Conservation (phyloP, 2,888 invertebrate species). For the Ferrisia virgata region DNA sequence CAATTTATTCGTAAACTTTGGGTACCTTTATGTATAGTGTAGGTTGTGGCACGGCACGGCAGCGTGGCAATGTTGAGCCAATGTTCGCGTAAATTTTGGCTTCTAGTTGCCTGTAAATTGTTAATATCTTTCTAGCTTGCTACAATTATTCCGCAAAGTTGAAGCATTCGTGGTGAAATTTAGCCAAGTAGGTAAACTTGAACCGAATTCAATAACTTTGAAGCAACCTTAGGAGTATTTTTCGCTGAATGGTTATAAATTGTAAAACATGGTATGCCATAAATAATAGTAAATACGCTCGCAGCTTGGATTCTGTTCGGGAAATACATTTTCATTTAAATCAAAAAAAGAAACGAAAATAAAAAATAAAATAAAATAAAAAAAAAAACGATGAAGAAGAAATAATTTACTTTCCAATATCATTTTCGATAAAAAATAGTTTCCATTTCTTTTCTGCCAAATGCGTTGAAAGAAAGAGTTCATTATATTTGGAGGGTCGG, state of each 20-base stretch:
- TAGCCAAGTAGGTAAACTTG: neutral
- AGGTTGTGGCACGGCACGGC: no score
- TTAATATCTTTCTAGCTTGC: neutral
- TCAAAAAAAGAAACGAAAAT: neutral
- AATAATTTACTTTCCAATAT: neutral
- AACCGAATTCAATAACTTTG: neutral
- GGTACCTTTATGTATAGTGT: neutral
- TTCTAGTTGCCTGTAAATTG: neutral
- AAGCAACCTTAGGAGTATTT: neutral
- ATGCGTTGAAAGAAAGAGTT: neutral
- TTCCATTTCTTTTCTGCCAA: neutral
- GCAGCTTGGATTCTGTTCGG: neutral
- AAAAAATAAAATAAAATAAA: no score
- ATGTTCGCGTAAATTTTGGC: no score
- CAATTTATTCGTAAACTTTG: neutral
- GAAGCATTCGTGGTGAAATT: neutral
- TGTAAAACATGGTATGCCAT: neutral
- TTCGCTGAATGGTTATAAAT: neutral
- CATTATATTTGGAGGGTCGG: neutral
- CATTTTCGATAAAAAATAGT: neutral
- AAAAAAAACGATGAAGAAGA: no score
- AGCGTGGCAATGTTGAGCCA: no score
- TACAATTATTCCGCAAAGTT: neutral
- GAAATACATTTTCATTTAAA: conserved; percentile 6
- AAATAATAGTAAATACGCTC: conserved; percentile 1